Base-by-base conservation (phyloP, 2,797 vertebrate genomes). In the Cetoscarus ocellatus region DNA sequence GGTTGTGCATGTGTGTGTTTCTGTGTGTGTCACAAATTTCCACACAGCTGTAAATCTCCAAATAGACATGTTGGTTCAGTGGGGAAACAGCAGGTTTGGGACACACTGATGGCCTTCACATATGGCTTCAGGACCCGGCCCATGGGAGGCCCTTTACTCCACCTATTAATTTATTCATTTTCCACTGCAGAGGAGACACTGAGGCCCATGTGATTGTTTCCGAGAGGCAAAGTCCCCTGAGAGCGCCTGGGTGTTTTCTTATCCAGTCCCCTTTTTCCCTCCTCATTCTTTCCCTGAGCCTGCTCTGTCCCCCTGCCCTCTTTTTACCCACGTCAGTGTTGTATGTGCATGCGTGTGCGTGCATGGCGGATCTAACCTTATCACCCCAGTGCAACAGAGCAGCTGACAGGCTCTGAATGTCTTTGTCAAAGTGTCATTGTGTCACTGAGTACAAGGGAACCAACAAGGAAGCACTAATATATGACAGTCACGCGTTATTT, bases 81-180 rank as follows among this genome's bases (percentile, higher is more conserved):
- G 13, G 83, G 84, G 87, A 85, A 88, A 89, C 84, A 83, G 89
- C 86, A 92, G 91, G 86, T 86, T 90, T 87, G 85, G 86, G 90
- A 90, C 70, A 72, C 77, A 59, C 86, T 93, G 89, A 94, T 94
- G 88, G 76, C 77, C 79, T 92, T 91, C 79, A 81, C 93, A 94
- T 90, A 92, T 90, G 90, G 83, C 78, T 65, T 44, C 73, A 80
- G 78, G 87, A 88, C 82, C 81, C 79, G 86, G 86, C 87, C 83
- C 84, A 83, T 56, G 67, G 87, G 86, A 88, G 80, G 79, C 67
- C 79, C 66, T 51, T 78, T 69, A 83, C 85, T 83, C 75, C 85
- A 86, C 77, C 88, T 88, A 92, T 91, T 90, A 69, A 89, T 92
- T 88, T 88, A 94, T 93, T 91, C 76, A 91, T 92, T 93, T 92